Evolutionary conservation across 2,113 vertebrate species (phyloP), one percentile per base, ranked within the genome.

Genomic region (Gobiocypris rarus): DNA sequence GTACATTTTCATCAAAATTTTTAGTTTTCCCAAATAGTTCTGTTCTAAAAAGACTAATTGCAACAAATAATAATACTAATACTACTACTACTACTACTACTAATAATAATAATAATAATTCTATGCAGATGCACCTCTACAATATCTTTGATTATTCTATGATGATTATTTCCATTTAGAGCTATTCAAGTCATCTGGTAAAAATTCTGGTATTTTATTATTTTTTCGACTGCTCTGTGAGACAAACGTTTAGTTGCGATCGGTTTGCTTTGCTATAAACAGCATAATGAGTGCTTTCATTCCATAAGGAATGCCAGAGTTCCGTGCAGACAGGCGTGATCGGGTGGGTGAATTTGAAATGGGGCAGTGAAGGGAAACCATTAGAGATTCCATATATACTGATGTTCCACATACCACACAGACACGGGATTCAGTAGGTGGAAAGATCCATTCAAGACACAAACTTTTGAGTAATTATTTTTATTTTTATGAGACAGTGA

Each of bases 321-420:
- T 74, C 11, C 26, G 34, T 61, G 56, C 56, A 82, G 65, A 70
- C 79, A 71, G 71, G 45, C 83, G 78, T 6, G 63, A 67, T 56
- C 80, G 84, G 70, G 52, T 85, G 82, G 82, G 31, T 77, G 77
- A 88, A 56, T 76, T 61, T 86, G 82, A 83, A 86, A 88, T 86
- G 84, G 70, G 38, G 84, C 87, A 84, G 70, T 81, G 56, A 87
- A 86, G 81, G 76, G 81, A 86, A 88, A 69, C 70, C 81, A 85
- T 85, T 74, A 83, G 43, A 58, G 75, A 83, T 83, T 88, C 76
- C 86, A 70, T 63, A 75, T 69, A 70, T 54, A 70, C 50, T 67
- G 15, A 28, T 2, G 17, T 19, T 67, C 77, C 59, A 67, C 59
- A 63, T 67, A 22, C 59, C 65, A 24, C 75, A 83, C 67, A 75